phyloP scores from a whole-genome alignment of 53 echinoderm and acorn worm species.

The Actinopyga echinites region DNA sequence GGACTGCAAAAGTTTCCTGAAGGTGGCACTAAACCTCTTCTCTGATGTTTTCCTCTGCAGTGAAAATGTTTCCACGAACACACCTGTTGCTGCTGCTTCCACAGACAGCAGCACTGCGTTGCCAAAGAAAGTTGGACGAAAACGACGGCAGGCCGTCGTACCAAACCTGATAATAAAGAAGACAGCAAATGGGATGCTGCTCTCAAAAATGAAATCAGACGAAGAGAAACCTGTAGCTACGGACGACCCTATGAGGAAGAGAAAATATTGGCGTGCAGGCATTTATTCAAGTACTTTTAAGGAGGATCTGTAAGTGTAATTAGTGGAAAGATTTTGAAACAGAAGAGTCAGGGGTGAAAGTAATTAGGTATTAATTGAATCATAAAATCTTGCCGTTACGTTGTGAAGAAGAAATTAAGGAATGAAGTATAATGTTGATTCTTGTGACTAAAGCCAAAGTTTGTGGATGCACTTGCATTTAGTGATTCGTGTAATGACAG shows the following conservation, averaged over 20 bases:
- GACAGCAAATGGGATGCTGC: conserved; percentile 37
- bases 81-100: neutral
- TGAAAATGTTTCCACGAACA: neutral
- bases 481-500: no score
- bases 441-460: no score
- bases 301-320: conserved; percentile 67
- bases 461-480: no score
- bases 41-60: neutral
- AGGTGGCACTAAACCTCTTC: neutral
- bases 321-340: neutral
- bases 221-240: conserved; percentile 62
- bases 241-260: conserved; percentile 42
- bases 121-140: neutral
- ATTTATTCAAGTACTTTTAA: conserved; percentile 95
- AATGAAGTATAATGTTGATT: no score
- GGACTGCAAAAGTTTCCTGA: no score
- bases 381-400: no score
- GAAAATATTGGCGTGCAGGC: conserved; percentile 92
- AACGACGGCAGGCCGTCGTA: conserved; percentile 13
- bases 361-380: no score
- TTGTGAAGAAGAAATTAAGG: no score
- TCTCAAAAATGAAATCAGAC: conserved; percentile 2
- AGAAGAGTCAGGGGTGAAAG: no score
- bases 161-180: neutral
- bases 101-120: neutral